A percentile compares a stretch with the other conserved stretches of the same genome.
These are phyloP conservation scores for Hemicentrotus pulcherrimus DNA, from an alignment of 35 echinoderm and acorn worm genomes.

Conservation along the genomic window DNA sequence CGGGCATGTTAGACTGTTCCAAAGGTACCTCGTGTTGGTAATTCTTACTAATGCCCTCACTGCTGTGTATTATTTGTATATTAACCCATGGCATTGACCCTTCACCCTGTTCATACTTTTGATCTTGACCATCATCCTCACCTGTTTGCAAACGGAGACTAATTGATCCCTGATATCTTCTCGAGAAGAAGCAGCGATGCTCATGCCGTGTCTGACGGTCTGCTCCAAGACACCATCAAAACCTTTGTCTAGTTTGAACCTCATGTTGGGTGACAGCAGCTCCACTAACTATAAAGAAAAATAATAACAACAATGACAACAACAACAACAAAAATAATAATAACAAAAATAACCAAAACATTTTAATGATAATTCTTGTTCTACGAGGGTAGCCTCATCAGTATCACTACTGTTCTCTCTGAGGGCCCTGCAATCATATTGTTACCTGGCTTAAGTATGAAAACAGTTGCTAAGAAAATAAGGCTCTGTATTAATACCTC, in stretches of 20 bases:
- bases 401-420: too few relatives aligned
- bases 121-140: conserved; percentile 30
- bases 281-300: conserved; percentile 59
- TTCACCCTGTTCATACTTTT: too few relatives aligned
- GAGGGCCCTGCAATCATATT: too few relatives aligned
- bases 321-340: neutral
- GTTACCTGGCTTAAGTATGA: neutral
- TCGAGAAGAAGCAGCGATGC: conserved; percentile 64
- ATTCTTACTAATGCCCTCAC: too few relatives aligned
- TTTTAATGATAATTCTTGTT: neutral
- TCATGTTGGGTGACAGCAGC: conserved; percentile 71
- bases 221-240: conserved; percentile 66
- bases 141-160: conserved; percentile 70
- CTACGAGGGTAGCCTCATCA: too few relatives aligned
- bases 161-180: conserved; percentile 73
- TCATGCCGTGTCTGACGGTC: conserved; percentile 84
- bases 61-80: too few relatives aligned
- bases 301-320: neutral
- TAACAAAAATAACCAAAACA: neutral
- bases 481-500: too few relatives aligned
- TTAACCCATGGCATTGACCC: too few relatives aligned
- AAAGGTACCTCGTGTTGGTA: too few relatives aligned
- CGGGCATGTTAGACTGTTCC: too few relatives aligned
- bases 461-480: neutral
- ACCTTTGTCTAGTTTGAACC: conserved; percentile 46